Conservation (phyloP, 2,797 vertebrate genomes). For the Phrynocephalus guinanensis region DNA sequence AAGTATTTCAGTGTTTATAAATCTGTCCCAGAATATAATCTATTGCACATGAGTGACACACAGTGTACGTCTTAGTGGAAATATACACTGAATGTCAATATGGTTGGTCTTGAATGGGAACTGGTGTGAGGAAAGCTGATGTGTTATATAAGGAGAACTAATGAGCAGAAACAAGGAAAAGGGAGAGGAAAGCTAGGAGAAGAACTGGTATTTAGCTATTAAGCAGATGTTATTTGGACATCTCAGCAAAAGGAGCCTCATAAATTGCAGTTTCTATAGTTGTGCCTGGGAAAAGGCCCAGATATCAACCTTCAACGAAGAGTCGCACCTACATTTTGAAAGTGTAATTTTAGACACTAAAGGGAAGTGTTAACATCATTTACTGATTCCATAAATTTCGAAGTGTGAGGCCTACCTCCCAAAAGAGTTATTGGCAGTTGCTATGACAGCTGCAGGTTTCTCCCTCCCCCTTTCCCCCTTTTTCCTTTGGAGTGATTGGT, state of each 20-base stretch:
- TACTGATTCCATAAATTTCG: slow-evolving; percentile 2
- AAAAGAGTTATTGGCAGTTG: background rate
- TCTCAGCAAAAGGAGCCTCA: background rate
- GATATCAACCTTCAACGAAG: background rate
- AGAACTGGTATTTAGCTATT: background rate
- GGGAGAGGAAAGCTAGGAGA: background rate
- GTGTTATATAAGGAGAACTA: background rate
- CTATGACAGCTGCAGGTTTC: slow-evolving; percentile 2
- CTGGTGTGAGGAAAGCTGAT: background rate
- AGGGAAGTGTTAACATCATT: background rate
- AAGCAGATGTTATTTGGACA: slow-evolving; percentile 14
- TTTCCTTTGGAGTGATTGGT: background rate
- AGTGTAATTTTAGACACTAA: slow-evolving; percentile 8
- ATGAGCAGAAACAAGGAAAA: background rate
- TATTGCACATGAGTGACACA: background rate
- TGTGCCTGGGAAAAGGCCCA: background rate
- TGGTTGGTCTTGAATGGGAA: background rate
- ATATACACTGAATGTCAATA: background rate
- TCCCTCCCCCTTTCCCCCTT: background rate
- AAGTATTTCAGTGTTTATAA: slow-evolving; percentile 35
- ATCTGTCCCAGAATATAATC: slow-evolving; percentile 24
- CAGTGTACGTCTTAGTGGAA: background rate
- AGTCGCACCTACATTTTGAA: slow-evolving; percentile 17
- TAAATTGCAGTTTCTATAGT: background rate
- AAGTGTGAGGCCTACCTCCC: slow-evolving; percentile 13